Conservation (phyloP, 2,113 vertebrate species). For the Gasterosteus aculeatus region DNA sequence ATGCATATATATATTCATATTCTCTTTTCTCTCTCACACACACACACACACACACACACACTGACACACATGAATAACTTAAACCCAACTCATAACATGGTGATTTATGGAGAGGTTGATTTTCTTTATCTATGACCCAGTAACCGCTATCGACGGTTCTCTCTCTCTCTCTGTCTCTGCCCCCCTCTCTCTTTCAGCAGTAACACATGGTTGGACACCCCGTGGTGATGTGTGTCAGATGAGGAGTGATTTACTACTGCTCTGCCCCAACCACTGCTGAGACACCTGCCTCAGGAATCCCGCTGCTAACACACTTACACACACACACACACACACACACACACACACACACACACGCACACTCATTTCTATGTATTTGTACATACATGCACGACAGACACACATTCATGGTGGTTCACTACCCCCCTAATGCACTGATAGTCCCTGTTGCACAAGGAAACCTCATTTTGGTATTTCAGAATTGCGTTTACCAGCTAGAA, state of each 20-base stretch:
- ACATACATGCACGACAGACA: conserved; percentile 35
- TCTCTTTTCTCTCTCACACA: conserved; percentile 11
- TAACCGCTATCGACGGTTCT: conserved; percentile 55
- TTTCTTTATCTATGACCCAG: conserved; percentile 57
- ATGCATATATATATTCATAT: conserved; percentile 13
- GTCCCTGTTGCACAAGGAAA: conserved; percentile 25
- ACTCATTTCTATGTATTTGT: neutral
- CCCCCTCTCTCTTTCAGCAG: conserved; percentile 50
- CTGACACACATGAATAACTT: neutral
- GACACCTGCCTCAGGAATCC: conserved; percentile 83
- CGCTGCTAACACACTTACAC: conserved; percentile 38
- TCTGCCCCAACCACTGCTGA: conserved; percentile 74
- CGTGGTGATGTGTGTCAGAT: conserved; percentile 77
- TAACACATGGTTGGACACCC: conserved; percentile 82
- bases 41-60: conserved; percentile 18
- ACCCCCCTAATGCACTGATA: conserved; percentile 18
- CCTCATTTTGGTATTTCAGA: conserved; percentile 30
- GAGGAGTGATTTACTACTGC: conserved; percentile 81
- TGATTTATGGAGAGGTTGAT: conserved; percentile 65
- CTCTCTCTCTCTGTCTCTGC: conserved; percentile 29
- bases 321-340: conserved; percentile 17
- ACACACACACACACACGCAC: conserved; percentile 1
- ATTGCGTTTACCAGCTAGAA: neutral
- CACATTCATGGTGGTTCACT: conserved; percentile 22
- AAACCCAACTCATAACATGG: conserved; percentile 30